These are phyloP conservation scores for Chironomus tepperi DNA, from an alignment of 1,140 invertebrate genomes.

Conservation along the genomic window DNA sequence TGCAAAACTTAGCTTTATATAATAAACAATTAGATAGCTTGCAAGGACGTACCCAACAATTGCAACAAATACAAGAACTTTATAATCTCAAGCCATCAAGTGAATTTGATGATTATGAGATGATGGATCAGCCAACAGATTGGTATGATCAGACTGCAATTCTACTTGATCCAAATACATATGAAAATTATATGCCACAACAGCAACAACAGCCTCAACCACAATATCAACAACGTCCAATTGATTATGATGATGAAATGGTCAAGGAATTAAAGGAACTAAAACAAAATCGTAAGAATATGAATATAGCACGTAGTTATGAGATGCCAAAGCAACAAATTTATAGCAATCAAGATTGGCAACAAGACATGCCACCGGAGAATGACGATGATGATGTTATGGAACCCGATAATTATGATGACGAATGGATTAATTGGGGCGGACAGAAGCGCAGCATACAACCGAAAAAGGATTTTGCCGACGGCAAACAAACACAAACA, in stretches of 20 bases:
- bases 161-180: neutral
- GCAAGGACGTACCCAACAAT: conserved; percentile 29
- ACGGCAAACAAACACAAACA: conserved; percentile 19
- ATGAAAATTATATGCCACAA: conserved; percentile 11
- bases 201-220: neutral
- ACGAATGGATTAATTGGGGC: conserved; percentile 30
- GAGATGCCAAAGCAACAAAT: conserved; percentile 19
- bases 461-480: conserved; percentile 23
- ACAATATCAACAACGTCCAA: conserved; percentile 7
- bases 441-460: conserved; percentile 27
- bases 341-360: conserved; percentile 16
- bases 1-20: conserved; percentile 41
- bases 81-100: conserved; percentile 25
- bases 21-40: conserved; percentile 40
- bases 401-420: conserved; percentile 23
- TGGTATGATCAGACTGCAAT: conserved; percentile 24
- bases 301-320: neutral
- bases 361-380: neutral
- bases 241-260: conserved; percentile 38
- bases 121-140: conserved; percentile 17
- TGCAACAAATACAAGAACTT: conserved; percentile 29
- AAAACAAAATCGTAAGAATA: conserved; percentile 30
- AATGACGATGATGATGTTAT: neutral
- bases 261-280: conserved; percentile 40
- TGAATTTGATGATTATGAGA: conserved; percentile 25